A percentile compares a stretch with the other conserved stretches of the same genome.
phyloP scores from a whole-genome alignment of 2,113 vertebrate species.

The Heterocephalus glaber region DNA sequence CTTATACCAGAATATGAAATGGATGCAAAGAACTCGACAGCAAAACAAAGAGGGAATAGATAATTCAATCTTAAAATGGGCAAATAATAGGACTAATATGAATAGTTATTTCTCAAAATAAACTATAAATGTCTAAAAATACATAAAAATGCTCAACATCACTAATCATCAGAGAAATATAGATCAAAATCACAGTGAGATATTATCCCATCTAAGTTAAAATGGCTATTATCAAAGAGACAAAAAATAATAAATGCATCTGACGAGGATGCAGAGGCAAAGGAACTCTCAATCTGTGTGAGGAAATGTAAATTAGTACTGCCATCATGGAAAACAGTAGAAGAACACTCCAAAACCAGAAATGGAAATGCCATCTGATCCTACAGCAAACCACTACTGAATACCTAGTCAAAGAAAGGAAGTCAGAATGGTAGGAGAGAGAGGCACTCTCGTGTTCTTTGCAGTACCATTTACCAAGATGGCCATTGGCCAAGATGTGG shows the following conservation, averaged over 20 bases:
- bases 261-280: not conserved
- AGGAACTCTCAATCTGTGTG: too few species aligned
- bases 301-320: too few species aligned
- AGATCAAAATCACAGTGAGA: not conserved
- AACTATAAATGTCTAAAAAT: not conserved
- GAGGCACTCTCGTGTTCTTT: not conserved
- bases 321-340: not conserved
- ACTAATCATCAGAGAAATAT: not conserved
- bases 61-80: too few species aligned
- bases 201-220: not conserved
- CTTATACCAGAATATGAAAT: not conserved
- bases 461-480: not conserved
- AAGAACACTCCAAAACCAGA: not conserved
- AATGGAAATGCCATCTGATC: too few species aligned
- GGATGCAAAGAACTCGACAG: not conserved
- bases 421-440: not conserved
- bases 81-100: not conserved
- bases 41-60: not conserved
- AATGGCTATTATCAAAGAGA: not conserved
- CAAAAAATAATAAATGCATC: not conserved
- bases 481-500: not conserved
- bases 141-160: not conserved
- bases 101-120: not conserved
- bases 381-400: not conserved
- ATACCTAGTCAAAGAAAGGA: not conserved